phyloP scores from a whole-genome alignment of 2,797 vertebrate species.

The Cossypha heuglini region DNA sequence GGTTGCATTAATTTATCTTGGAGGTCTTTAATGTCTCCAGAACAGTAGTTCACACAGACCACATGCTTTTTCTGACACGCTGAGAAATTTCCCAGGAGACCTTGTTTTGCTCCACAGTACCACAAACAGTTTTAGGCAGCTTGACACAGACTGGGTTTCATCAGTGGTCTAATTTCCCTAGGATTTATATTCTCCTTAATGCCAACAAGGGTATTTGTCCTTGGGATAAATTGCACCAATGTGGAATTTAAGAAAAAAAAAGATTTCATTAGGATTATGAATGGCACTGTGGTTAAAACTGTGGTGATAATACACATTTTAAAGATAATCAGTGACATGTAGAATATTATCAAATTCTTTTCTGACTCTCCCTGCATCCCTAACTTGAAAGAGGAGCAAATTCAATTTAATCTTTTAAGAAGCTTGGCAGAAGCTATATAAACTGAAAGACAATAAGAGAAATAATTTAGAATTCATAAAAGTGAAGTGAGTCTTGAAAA shows the following conservation, averaged over 20 bases:
- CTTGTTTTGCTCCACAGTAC: not conserved
- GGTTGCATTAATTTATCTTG: slow-evolving; percentile 11
- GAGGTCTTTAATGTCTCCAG: not conserved
- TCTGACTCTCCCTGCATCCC: not conserved
- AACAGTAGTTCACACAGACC: not conserved
- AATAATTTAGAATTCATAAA: not conserved
- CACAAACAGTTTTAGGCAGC: not conserved
- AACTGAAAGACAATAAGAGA: not conserved
- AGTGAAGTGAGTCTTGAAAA: not conserved
- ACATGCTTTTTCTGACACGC: not conserved
- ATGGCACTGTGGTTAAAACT: not conserved
- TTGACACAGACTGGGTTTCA: not conserved
- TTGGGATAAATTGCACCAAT: not conserved
- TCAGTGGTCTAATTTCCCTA: not conserved
- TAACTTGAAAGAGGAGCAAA: not conserved
- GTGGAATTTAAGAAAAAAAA: not conserved
- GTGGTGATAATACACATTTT: not conserved
- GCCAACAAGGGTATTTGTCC: not conserved
- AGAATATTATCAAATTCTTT: not conserved
- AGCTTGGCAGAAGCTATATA: not conserved
- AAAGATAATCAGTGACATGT: not conserved
- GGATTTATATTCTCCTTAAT: not conserved
- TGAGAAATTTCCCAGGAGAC: not conserved
- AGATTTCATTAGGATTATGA: not conserved
- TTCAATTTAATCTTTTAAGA: slow-evolving; percentile 9